phyloP scores from a whole-genome alignment of 1,140 invertebrate genomes.

The Formica exsecta region DNA sequence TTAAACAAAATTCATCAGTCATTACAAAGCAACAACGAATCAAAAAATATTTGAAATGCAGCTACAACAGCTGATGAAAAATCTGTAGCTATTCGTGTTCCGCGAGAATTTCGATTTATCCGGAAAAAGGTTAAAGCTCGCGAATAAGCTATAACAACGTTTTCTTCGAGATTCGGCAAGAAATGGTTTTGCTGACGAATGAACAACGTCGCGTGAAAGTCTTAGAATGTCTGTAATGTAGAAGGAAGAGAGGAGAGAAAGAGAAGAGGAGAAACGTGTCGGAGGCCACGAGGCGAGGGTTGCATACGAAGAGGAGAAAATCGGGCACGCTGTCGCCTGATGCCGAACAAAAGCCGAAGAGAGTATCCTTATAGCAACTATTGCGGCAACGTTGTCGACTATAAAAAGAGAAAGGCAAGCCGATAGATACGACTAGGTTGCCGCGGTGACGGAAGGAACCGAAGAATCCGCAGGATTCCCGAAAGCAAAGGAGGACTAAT shows the following conservation, averaged over 20 bases:
- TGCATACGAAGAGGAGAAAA: conserved; percentile 42
- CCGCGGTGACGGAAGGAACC: conserved; percentile 2
- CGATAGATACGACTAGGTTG: background rate
- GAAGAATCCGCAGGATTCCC: conserved; percentile 44
- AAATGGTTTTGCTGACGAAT: conserved; percentile 39
- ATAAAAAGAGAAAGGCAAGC: conserved; percentile 1
- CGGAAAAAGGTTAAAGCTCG: background rate
- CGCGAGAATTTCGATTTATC: conserved; percentile 25
- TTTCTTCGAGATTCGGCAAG: conserved; percentile 11
- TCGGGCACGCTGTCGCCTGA: conserved; percentile 48
- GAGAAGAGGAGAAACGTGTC: background rate
- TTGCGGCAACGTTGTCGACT: conserved; percentile 8
- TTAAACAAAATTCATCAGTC: background rate
- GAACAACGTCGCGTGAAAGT: conserved; percentile 29
- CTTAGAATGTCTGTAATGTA: conserved; percentile 16
- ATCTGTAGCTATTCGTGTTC: background rate
- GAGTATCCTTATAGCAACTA: conserved; percentile 71
- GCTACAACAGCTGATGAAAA: background rate
- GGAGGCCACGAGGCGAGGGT: background rate
- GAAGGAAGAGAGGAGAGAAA: background rate
- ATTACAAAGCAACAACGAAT: background rate
- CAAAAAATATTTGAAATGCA: background rate
- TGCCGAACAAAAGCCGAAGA: conserved; percentile 40
- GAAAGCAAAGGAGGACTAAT: conserved; percentile 30
- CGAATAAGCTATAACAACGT: conserved; percentile 43